These are phyloP conservation scores for Sakesphorus luctuosus DNA, from an alignment of 2,113 vertebrate species.

Conservation along the genomic window DNA sequence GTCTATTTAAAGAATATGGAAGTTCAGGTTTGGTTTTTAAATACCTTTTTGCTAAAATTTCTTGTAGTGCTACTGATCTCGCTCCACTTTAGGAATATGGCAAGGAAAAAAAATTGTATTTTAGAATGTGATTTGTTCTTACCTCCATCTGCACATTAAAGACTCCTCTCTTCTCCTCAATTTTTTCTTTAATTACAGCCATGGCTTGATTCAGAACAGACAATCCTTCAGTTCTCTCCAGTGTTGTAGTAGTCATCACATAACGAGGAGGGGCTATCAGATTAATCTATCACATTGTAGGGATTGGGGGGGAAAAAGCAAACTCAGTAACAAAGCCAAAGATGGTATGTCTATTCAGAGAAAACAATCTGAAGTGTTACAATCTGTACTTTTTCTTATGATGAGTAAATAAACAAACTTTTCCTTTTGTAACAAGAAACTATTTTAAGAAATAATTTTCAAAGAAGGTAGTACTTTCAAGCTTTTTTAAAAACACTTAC, in stretches of 20 bases:
- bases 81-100: not conserved
- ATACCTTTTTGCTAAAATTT: not conserved
- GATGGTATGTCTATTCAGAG: not conserved
- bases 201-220: conserved; percentile 98
- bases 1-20: not conserved
- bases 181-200: conserved; percentile 98
- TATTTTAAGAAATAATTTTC: not conserved
- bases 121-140: conserved; percentile 6
- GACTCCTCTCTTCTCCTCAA: conserved; percentile 96
- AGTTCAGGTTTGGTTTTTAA: not conserved
- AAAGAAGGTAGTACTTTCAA: not conserved
- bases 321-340: not conserved
- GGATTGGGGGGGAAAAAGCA: not conserved
- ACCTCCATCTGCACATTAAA: conserved; percentile 99
- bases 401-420: not conserved
- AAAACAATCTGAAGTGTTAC: not conserved
- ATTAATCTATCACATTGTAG: conserved; percentile 84
- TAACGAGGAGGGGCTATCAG: conserved; percentile 97
- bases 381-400: not conserved
- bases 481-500: not conserved
- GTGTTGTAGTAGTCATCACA: conserved; percentile 98
- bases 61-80: not conserved
- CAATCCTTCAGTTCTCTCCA: conserved; percentile 96
- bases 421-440: not conserved
- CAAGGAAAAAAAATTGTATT: not conserved